Conservation (phyloP, 2,888 invertebrate species). For the Machimus atricapillus region DNA sequence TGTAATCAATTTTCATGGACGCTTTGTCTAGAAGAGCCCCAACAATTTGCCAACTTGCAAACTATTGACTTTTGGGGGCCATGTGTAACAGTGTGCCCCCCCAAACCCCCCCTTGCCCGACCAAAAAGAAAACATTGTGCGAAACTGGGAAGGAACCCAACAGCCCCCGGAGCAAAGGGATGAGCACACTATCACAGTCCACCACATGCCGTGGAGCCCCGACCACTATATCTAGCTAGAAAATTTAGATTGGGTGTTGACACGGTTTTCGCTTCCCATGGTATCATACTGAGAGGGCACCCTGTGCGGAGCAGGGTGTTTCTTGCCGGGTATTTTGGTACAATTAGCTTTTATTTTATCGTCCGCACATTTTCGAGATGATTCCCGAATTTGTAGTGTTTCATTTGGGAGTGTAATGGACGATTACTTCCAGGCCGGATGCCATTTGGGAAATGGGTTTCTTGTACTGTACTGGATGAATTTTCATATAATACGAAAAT, state of each 20-base stretch:
- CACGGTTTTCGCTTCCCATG: background rate
- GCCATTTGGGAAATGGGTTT: background rate
- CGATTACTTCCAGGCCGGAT: background rate
- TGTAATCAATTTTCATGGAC: slow-evolving; percentile 37
- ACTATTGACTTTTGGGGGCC: slow-evolving; percentile 19
- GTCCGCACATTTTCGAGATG: slow-evolving; percentile 4
- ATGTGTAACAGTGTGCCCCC: background rate
- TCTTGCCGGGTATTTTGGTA: background rate
- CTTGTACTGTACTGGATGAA: background rate
- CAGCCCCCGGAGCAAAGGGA: background rate
- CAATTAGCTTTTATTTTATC: slow-evolving; percentile 4
- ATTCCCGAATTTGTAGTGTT: background rate
- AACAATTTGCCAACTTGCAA: slow-evolving; percentile 31
- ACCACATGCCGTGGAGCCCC: background rate
- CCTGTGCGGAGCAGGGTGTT: background rate
- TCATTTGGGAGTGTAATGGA: background rate
- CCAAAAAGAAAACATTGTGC: background rate
- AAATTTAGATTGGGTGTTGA: background rate
- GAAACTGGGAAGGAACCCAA: background rate
- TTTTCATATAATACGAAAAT: background rate
- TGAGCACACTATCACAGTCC: background rate
- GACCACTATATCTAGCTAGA: background rate
- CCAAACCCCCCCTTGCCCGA: background rate
- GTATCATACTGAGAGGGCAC: background rate
- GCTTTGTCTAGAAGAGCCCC: slow-evolving; percentile 1